phyloP scores from a whole-genome alignment of 2,797 vertebrate species.

The Coregonus sp. region DNA sequence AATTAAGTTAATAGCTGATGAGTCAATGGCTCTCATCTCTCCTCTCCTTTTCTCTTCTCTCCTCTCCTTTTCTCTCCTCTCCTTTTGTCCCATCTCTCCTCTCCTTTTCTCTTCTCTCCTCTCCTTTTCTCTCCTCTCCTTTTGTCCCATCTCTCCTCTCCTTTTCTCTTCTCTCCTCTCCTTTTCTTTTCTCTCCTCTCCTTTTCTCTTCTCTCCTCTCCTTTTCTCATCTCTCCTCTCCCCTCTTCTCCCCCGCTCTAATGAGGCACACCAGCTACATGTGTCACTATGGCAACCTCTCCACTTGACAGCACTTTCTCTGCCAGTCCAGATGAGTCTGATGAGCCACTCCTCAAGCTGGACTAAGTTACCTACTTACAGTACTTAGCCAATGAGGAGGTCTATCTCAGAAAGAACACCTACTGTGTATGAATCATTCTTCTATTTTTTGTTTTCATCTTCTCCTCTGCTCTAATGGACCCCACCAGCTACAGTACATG shows the following conservation, averaged over 20 bases:
- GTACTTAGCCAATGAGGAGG: neutral
- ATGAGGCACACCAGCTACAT: neutral
- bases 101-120: too few relatives aligned
- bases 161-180: neutral
- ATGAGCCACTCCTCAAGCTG: neutral
- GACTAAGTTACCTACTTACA: neutral
- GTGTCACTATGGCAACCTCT: neutral
- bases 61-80: neutral
- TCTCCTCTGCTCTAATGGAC: neutral
- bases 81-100: neutral
- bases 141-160: neutral
- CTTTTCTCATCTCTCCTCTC: neutral
- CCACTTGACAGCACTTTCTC: neutral
- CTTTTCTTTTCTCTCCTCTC: neutral
- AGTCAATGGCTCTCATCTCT: neutral
- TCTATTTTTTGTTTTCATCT: neutral
- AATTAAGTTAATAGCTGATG: neutral
- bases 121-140: neutral
- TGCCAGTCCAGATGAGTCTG: neutral
- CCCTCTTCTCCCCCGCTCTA: neutral
- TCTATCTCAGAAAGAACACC: neutral
- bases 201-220: neutral
- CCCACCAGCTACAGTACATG: neutral
- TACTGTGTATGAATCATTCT: neutral
- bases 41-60: neutral